A percentile compares a stretch with the other conserved stretches of the same genome.
Evolutionary conservation across 2,888 invertebrate genomes (phyloP).

Genomic region (Lasioglossum vierecki): DNA sequence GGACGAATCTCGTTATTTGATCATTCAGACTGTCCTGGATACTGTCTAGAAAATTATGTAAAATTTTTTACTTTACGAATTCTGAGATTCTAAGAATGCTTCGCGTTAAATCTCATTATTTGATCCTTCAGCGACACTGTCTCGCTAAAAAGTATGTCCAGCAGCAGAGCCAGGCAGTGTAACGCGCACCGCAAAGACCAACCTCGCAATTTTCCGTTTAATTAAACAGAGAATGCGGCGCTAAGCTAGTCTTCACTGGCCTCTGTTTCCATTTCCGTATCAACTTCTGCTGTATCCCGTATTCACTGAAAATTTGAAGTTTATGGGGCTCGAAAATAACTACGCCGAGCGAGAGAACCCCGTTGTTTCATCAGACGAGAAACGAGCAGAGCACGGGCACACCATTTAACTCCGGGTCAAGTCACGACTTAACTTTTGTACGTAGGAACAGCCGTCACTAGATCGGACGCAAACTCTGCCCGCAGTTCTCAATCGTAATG

Average conservation of each 20-base stretch:
- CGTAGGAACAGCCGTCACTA: conserved; percentile 39
- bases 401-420: conserved; percentile 31
- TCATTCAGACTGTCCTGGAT: too few species aligned
- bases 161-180: not conserved
- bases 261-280: not conserved
- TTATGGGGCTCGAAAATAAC: not conserved
- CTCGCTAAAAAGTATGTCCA: not conserved
- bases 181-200: not conserved
- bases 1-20: too few species aligned
- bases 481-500: conserved; percentile 46
- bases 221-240: conserved; percentile 3
- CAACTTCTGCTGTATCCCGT: not conserved
- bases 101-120: too few species aligned
- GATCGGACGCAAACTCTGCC: conserved; percentile 40
- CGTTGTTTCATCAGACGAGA: conserved; percentile 9
- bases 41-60: too few species aligned
- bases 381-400: conserved; percentile 13
- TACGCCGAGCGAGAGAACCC: not conserved
- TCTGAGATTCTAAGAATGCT: too few species aligned
- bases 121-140: not conserved
- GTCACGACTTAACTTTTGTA: conserved; percentile 45
- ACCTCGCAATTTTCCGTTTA: not conserved
- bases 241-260: not conserved
- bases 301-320: conserved; percentile 2
- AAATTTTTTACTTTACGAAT: too few species aligned